These are phyloP conservation scores for Atopsyche davidsoni DNA, from an alignment of 1,140 invertebrate genomes.

Conservation along the genomic window DNA sequence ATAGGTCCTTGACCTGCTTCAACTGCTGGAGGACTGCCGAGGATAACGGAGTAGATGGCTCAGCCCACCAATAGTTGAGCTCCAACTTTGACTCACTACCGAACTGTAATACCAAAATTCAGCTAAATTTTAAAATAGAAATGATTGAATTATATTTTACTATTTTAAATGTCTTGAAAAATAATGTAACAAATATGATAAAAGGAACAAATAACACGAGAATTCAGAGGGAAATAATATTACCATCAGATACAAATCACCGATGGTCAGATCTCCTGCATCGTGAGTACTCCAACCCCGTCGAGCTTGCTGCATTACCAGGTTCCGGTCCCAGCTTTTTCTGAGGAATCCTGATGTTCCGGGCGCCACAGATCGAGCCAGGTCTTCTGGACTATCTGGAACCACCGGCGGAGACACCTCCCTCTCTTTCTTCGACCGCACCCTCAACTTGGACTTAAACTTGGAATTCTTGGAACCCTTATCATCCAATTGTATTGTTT, in stretches of 20 bases:
- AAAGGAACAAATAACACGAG: no score
- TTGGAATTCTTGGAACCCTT: neutral
- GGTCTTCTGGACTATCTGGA: constrained; percentile 15
- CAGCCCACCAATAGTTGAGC: constrained; percentile 79
- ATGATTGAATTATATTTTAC: neutral
- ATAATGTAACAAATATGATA: no score
- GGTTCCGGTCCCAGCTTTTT: constrained; percentile 39
- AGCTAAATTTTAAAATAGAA: neutral
- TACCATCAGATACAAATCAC: constrained; percentile 86
- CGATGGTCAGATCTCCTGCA: constrained; percentile 72
- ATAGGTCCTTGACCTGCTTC: constrained; percentile 21
- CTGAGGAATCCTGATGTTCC: constrained; percentile 9
- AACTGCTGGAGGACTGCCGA: constrained; percentile 30
- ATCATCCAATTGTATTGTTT: neutral
- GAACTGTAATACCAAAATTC: constrained; percentile 50
- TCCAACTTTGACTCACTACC: constrained; percentile 72
- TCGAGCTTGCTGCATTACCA: constrained; percentile 52
- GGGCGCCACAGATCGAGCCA: neutral
- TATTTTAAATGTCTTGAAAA: constrained; percentile 1
- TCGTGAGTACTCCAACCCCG: constrained; percentile 74
- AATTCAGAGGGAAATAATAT: no score
- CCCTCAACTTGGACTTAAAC: constrained; percentile 15
- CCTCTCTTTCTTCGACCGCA: constrained; percentile 19
- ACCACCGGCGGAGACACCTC: constrained; percentile 3
- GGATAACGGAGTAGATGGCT: constrained; percentile 41